Base-by-base conservation (phyloP, 2,797 vertebrate genomes). In the Pitangus sulphuratus region DNA sequence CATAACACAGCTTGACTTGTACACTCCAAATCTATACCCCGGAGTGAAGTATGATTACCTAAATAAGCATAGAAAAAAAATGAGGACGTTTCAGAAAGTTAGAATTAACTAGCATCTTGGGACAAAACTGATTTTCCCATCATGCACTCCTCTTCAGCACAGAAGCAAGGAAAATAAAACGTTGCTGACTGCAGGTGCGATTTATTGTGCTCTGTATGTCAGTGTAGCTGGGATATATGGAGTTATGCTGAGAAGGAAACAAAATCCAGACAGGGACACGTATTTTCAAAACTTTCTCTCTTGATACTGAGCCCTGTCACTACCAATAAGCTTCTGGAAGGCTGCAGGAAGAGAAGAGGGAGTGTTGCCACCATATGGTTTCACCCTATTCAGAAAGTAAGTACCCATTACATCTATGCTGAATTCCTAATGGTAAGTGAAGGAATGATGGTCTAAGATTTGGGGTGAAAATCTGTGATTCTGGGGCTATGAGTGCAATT, bases 1-100 rank as follows among this genome's bases (percentile, higher is more conserved):
- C 31, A 45, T 65, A 92, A 54, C 54, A 21, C 64, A 89, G 82
- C 82, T 91, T 92, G 89, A 94, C 68, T 75, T 61, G 28, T 58
- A 51, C 35, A 9, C 39, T 87, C 65, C 79, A 75, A 58, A 71
- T 81, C 76, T 56, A 5, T 81, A 60, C 76, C 88, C 51, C 75
- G 64, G 44, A 89, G 70, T 87, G 54, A 75, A 84, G 35, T 45
- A 33, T 78, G 76, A 88, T 87, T 89, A 81, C 68, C 35, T 79
- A 94, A 92, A 92, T 66, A 89, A 84, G 76, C 47, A 64, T 1
- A 58, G 84, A 78, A 89, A 78, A 54, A 84, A 89, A 93, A 95
- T 68, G 80, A 92, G 61, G 61, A 87, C 17, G 5, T 51, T 94
- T 78, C 70, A 60, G 69, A 45, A 88, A 86, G 45, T 58, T 65